Evolutionary conservation across 1,140 invertebrate species (phyloP), one percentile per base, ranked within the genome.

Genomic region (Diploscapter pachys): DNA sequence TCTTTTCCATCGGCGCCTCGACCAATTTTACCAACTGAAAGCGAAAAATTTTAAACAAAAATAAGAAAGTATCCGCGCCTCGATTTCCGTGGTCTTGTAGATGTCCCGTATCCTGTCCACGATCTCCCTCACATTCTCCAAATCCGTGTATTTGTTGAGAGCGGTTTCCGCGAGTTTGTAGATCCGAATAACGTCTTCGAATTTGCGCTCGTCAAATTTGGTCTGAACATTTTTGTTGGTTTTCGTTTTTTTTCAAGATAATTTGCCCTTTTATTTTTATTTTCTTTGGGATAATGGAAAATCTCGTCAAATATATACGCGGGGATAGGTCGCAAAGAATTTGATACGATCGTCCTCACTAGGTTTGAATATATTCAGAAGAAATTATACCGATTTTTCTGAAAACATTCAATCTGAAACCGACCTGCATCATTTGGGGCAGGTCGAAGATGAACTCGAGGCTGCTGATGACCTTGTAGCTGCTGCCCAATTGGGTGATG

Each of bases 361-460:
- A 31, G 31, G 0, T 31, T 31, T 31, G 31, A 31, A 31, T 31
- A 31, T 31, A 31, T 31, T 31, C 31, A 31, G 31, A 31, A 31
- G 31, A 31, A 31, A 31, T 31, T 0, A 31, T 31, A 31, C 31
- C 31, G 1, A 31, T 31, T 31, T 31, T 31, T 31, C 31, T 31
- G 31, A 31, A 31, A 31, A 31, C 31, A 31, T 31, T 31, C 31
- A 0, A 31, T 31, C 1, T 31, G 31, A 31, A 31, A 31, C 31
- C 31, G 31, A 31, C 31, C 31, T 31, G 31, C 31, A 31, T 31
- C 31, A 31, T 31, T 31, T 31, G 31, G 3, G 96, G 95, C 8
- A 99, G 86, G 72, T 97, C 92, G 83, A 97, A 98, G 0, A 99
- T 88, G 88, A 97, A 96, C 84, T 96, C 93, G n/a, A 98, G 87